A percentile compares a stretch with the other conserved stretches of the same genome.
Evolutionary conservation across 2,113 vertebrate species (phyloP).

Genomic region (Mesocricetus auratus): DNA sequence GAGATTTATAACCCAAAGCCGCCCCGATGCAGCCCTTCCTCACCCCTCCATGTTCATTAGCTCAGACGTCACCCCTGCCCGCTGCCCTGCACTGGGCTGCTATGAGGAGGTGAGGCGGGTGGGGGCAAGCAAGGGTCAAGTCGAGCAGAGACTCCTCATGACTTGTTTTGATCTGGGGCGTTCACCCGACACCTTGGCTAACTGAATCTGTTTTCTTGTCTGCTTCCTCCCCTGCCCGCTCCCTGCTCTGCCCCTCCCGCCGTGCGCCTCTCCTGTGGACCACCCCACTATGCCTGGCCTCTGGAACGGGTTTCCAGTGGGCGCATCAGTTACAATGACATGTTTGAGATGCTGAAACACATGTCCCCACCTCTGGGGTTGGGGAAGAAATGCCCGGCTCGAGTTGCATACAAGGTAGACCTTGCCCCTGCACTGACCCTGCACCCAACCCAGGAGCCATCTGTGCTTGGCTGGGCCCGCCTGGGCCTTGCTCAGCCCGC

Average conservation of each 20-base stretch:
- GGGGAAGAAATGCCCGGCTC: constrained; percentile 99
- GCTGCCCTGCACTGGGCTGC: constrained; percentile 81
- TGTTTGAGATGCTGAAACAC: constrained; percentile 99
- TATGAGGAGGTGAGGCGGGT: constrained; percentile 42
- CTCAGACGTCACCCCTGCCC: constrained; percentile 83
- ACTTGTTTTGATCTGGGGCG: constrained; percentile 57
- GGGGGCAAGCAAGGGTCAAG: constrained; percentile 17
- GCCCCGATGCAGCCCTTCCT: constrained; percentile 80
- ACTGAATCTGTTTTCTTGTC: constrained; percentile 92
- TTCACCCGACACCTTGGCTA: constrained; percentile 89
- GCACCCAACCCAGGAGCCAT: constrained; percentile 4
- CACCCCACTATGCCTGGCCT: constrained; percentile 76
- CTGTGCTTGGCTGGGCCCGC: constrained; percentile 35
- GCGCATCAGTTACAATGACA: constrained; percentile 99
- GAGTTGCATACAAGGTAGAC: constrained; percentile 99
- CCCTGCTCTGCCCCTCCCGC: constrained; percentile 77
- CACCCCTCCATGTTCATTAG: constrained; percentile 83
- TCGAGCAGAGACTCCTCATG: constrained; percentile 67
- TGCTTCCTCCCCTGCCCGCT: constrained; percentile 81
- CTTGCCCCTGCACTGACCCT: constrained; percentile 73
- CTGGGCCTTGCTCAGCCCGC: not conserved
- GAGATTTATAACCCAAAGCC: constrained; percentile 73
- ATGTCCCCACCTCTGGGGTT: constrained; percentile 99
- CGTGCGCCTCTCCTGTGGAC: constrained; percentile 11
- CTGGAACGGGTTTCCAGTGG: constrained; percentile 89